Evolutionary conservation across 2,797 vertebrate species (phyloP).

Genomic region (Pseudochirops cupreus): DNA sequence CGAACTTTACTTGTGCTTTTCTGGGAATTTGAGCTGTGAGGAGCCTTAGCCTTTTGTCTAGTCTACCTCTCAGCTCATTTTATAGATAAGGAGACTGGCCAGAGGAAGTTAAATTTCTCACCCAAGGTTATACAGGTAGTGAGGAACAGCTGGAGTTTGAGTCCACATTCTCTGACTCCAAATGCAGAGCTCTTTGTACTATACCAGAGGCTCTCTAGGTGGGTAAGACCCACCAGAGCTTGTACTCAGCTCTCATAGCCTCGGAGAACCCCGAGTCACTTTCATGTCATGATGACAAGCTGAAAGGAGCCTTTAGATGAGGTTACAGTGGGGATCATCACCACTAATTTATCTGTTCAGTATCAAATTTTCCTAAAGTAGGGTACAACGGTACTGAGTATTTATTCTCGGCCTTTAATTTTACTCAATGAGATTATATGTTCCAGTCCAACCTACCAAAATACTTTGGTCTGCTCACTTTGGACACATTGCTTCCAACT

Average conservation of each 20-base stretch:
- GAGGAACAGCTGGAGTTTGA: neutral
- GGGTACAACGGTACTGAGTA: neutral
- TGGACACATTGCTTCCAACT: neutral
- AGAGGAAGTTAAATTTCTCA: neutral
- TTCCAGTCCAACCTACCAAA: neutral
- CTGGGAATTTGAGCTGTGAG: neutral
- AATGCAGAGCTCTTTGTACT: neutral
- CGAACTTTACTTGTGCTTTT: neutral
- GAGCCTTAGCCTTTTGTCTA: neutral
- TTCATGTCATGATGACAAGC: neutral
- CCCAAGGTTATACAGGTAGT: neutral
- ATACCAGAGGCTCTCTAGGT: neutral
- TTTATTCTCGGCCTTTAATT: conserved; percentile 10
- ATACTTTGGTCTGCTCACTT: conserved; percentile 12
- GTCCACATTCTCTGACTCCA: neutral
- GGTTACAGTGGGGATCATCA: neutral
- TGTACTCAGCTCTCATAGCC: neutral
- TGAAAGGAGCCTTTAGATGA: neutral
- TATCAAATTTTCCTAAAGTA: conserved; percentile 34
- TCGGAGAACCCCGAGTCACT: neutral
- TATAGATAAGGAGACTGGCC: neutral
- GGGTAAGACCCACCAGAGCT: neutral
- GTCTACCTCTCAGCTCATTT: neutral
- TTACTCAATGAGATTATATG: conserved; percentile 25
- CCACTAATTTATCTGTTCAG: conserved; percentile 16